Evolutionary conservation across 2,888 invertebrate species (phyloP).

Genomic region (Dryobota labecula): DNA sequence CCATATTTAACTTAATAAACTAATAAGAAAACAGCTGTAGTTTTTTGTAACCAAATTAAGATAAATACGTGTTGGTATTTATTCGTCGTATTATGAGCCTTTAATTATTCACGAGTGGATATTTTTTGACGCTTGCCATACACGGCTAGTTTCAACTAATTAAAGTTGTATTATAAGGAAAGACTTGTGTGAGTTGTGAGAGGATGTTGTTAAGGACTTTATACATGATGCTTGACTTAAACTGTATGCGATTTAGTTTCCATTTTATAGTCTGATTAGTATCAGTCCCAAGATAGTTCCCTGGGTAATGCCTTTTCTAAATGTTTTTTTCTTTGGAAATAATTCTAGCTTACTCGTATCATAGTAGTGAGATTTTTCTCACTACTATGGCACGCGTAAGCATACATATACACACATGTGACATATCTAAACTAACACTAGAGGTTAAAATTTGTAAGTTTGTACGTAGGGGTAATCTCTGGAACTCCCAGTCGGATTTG

Average conservation of each 20-base stretch:
- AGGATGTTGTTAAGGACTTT: conserved; percentile 52
- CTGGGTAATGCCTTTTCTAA: conserved; percentile 1
- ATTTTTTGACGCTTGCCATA: conserved; percentile 64
- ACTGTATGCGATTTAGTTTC: conserved; percentile 29
- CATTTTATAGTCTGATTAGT: conserved; percentile 32
- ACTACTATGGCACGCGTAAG: no score
- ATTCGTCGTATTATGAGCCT: conserved; percentile 51
- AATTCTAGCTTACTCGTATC: neutral
- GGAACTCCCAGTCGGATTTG: no score
- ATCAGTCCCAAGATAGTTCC: conserved; percentile 19
- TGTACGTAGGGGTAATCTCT: no score
- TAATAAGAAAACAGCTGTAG: conserved; percentile 49
- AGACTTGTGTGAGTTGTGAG: conserved; percentile 47
- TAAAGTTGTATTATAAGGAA: conserved; percentile 72
- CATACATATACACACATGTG: no score
- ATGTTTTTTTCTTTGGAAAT: neutral
- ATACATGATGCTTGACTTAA: conserved; percentile 43
- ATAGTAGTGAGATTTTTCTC: neutral
- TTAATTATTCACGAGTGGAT: conserved; percentile 58
- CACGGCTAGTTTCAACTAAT: conserved; percentile 62
- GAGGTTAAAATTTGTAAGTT: no score
- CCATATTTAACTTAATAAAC: conserved; percentile 42
- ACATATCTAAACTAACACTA: no score
- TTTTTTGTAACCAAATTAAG: conserved; percentile 58
- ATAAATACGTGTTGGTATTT: conserved; percentile 67